phyloP scores from a whole-genome alignment of 2,797 vertebrate species.

The Novumbra hubbsi region DNA sequence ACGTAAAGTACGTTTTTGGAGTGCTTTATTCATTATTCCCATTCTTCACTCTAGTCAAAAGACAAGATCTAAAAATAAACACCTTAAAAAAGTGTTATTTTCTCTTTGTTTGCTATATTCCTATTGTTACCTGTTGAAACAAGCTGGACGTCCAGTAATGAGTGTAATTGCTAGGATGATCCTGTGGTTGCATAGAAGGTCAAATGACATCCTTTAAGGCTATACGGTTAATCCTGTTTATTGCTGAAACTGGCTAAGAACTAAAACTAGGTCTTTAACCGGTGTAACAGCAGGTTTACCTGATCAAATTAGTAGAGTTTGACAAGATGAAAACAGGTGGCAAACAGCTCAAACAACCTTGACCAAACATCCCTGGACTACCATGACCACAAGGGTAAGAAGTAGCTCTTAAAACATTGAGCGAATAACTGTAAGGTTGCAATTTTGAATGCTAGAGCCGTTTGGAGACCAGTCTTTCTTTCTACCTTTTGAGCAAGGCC shows the following conservation, averaged over 20 bases:
- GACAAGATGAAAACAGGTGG: slow-evolving; percentile 52
- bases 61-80: not conserved
- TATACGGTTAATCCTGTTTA: slow-evolving; percentile 64
- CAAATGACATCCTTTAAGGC: slow-evolving; percentile 34
- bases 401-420: no score
- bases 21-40: not conserved
- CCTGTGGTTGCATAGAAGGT: slow-evolving; percentile 66
- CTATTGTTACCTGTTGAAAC: slow-evolving; percentile 50
- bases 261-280: slow-evolving; percentile 51
- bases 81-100: not conserved
- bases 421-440: no score
- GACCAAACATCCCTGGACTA: not conserved
- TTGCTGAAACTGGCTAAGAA: slow-evolving; percentile 53
- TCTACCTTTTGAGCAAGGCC: no score
- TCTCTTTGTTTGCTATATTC: not conserved
- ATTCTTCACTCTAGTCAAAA: not conserved
- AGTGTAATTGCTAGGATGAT: slow-evolving; percentile 59
- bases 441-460: no score
- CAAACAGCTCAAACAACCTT: not conserved
- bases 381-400: not conserved
- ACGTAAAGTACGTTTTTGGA: not conserved
- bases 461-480: no score
- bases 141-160: slow-evolving; percentile 55
- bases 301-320: slow-evolving; percentile 57
- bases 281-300: slow-evolving; percentile 62